These are phyloP conservation scores for Bombus impatiens DNA, from an alignment of 1,140 invertebrate species.

Conservation along the genomic window DNA sequence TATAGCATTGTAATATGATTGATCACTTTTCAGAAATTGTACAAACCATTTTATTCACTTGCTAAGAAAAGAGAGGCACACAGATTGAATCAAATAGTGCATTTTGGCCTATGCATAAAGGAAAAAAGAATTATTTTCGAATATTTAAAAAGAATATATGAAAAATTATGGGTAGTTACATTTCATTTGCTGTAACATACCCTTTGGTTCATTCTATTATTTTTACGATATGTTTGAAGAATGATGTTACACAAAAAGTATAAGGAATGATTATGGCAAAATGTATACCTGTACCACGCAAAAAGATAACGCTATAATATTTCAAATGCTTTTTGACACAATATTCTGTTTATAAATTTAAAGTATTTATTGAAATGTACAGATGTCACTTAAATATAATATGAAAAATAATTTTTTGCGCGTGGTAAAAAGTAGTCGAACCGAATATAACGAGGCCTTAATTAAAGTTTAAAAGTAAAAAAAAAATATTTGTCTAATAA, in stretches of 20 bases:
- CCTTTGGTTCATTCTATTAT: constrained; percentile 10
- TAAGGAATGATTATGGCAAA: constrained; percentile 15
- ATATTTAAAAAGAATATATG: neutral
- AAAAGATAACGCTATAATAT: constrained; percentile 15
- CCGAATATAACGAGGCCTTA: constrained; percentile 60
- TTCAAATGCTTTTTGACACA: constrained; percentile 30
- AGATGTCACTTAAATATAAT: constrained; percentile 32
- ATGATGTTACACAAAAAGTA: neutral
- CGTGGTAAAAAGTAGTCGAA: constrained; percentile 53
- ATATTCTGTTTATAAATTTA: constrained; percentile 41
- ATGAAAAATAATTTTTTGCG: constrained; percentile 50
- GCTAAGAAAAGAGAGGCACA: constrained; percentile 8
- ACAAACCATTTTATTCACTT: constrained; percentile 19
- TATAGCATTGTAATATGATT: constrained; percentile 20
- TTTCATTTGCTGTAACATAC: constrained; percentile 7
- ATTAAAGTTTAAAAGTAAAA: constrained; percentile 54
- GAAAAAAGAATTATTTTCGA: constrained; percentile 34
- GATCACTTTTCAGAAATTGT: constrained; percentile 25
- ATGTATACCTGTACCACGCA: neutral
- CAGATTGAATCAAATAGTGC: constrained; percentile 22
- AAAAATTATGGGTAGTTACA: constrained; percentile 12
- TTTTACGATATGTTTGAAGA: constrained; percentile 1
- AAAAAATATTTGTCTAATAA: constrained; percentile 51
- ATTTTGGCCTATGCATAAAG: constrained; percentile 27
- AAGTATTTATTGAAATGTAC: constrained; percentile 46